Evolutionary conservation across 2,888 invertebrate species (phyloP).

Genomic region (Tetramorium bicarinatum): DNA sequence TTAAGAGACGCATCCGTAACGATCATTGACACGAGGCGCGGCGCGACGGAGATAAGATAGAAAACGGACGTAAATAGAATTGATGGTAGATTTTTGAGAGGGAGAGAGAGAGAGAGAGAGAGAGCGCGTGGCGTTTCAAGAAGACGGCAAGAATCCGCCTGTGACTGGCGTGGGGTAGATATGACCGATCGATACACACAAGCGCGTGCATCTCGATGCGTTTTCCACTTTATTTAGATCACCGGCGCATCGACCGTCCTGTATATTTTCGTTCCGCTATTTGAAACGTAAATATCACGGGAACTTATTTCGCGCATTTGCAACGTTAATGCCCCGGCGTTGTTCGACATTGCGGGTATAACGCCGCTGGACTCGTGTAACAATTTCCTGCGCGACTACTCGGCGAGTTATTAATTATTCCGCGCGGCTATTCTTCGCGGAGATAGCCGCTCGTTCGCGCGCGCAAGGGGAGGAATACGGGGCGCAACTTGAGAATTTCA

Average conservation of each 20-base stretch:
- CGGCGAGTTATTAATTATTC: conserved; percentile 48
- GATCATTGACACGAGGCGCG: conserved; percentile 41
- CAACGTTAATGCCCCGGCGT: not conserved
- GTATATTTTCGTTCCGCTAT: not conserved
- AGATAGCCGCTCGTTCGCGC: conserved; percentile 6
- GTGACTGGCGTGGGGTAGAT: not conserved
- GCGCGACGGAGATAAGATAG: not conserved
- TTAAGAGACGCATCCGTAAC: conserved; percentile 43
- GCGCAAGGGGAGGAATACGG: not conserved
- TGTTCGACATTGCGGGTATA: not conserved
- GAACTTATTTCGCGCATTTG: conserved; percentile 6
- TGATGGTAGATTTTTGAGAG: not conserved
- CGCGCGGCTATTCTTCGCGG: conserved; percentile 20
- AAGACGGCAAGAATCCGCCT: not conserved
- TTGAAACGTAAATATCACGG: conserved; percentile 23
- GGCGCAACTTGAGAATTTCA: conserved; percentile 51
- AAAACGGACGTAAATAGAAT: conserved; percentile 5
- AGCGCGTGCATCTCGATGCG: not conserved
- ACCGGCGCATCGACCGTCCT: not conserved
- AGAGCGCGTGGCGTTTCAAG: not conserved
- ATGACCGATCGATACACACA: not conserved
- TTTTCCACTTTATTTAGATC: not conserved
- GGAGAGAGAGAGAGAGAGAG: too few relatives aligned
- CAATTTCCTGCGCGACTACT: conserved; percentile 38
- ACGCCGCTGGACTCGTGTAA: conserved; percentile 2